A percentile compares a stretch with the other conserved stretches of the same genome.
phyloP scores from a whole-genome alignment of 1,140 invertebrate genomes.

The Harlomillsia oculata region DNA sequence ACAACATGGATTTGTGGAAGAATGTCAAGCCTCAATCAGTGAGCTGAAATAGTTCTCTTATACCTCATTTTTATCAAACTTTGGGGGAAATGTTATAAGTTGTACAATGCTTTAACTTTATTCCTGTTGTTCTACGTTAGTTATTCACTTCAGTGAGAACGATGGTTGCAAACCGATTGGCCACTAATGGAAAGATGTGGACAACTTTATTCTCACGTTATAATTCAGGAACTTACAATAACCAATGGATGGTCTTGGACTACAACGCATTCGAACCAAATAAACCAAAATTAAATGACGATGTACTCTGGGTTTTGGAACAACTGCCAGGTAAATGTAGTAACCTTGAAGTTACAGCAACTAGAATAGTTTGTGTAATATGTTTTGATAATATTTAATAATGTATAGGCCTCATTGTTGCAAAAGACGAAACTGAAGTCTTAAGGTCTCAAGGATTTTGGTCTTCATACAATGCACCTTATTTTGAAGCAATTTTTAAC shows the following conservation, averaged over 20 bases:
- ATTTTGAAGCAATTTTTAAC: constrained; percentile 56
- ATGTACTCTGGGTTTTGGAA: constrained; percentile 66
- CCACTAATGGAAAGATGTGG: constrained; percentile 62
- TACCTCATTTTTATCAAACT: too few species aligned
- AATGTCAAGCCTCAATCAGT: constrained; percentile 48
- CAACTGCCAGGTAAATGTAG: constrained; percentile 60
- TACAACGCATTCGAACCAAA: constrained; percentile 52
- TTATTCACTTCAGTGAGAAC: constrained; percentile 67
- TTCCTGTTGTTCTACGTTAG: constrained; percentile 37
- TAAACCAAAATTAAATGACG: constrained; percentile 44
- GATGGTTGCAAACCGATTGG: constrained; percentile 76
- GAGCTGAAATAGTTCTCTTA: too few species aligned
- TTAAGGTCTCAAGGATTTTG: constrained; percentile 60
- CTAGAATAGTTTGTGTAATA: background rate
- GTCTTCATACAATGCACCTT: constrained; percentile 69
- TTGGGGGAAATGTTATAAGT: too few species aligned
- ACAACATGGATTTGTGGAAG: constrained; percentile 52
- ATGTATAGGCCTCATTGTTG: constrained; percentile 40
- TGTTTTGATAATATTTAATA: background rate
- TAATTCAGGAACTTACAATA: constrained; percentile 76
- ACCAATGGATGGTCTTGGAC: constrained; percentile 80
- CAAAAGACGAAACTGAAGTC: constrained; percentile 57
- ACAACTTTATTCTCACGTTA: constrained; percentile 49
- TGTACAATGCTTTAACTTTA: constrained; percentile 7
- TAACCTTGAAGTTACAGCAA: background rate